These are phyloP conservation scores for Asteroscopus sphinx DNA, from an alignment of 2,888 invertebrate genomes.

Conservation along the genomic window DNA sequence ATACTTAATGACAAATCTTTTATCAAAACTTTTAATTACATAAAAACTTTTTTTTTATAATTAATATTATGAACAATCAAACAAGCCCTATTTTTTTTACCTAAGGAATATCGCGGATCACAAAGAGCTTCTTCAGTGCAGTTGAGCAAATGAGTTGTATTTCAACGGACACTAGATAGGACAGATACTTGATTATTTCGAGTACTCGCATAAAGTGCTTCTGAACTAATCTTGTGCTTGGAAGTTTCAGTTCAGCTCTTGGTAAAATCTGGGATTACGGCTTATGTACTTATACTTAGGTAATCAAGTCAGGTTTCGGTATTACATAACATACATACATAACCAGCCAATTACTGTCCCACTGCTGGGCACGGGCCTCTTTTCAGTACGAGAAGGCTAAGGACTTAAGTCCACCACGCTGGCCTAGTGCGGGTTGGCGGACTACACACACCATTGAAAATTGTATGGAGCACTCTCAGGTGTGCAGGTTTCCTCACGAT, in stretches of 20 bases:
- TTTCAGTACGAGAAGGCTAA: too few species aligned
- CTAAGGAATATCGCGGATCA: constrained; percentile 2
- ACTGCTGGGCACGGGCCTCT: too few species aligned
- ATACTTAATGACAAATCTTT: not conserved
- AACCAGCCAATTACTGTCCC: too few species aligned
- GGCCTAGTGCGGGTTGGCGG: too few species aligned
- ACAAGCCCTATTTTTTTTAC: constrained; percentile 1
- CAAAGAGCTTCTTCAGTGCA: constrained; percentile 8
- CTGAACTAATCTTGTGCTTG: not conserved
- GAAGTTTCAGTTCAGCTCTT: not conserved
- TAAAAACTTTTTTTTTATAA: too few species aligned
- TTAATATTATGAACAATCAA: constrained; percentile 1
- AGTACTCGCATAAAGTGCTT: constrained; percentile 8
- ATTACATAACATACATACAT: too few species aligned
- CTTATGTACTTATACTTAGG: too few species aligned
- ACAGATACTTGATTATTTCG: constrained; percentile 22
- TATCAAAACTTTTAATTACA: too few species aligned
- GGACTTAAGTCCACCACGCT: too few species aligned
- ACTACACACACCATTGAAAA: too few species aligned
- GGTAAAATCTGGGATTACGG: not conserved
- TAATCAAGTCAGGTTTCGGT: not conserved
- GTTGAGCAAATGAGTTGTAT: constrained; percentile 14
- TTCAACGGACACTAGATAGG: constrained; percentile 12
- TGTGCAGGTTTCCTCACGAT: too few species aligned
- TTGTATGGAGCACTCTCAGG: too few species aligned